Evolutionary conservation across 92 coral and sea anemone species (phyloP).

Genomic region (Umimayanthus chanpuru): DNA sequence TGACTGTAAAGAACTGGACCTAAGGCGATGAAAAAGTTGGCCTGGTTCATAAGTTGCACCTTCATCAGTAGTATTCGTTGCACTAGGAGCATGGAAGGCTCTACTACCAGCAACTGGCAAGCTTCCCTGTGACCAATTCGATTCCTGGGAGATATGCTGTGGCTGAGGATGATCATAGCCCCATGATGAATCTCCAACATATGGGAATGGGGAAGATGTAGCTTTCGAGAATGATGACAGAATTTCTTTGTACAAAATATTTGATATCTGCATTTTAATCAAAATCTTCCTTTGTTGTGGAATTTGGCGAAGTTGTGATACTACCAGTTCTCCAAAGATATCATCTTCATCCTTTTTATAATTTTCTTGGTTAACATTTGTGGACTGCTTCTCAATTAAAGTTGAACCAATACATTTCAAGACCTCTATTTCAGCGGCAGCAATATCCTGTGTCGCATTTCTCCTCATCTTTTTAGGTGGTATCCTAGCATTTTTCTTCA

Average conservation of each 20-base stretch:
- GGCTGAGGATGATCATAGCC: conserved; percentile 33
- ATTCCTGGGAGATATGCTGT: conserved; percentile 45
- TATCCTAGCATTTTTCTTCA: conserved; percentile 17
- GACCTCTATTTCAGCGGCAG: conserved; percentile 49
- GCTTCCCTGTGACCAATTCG: not conserved
- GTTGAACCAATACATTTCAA: conserved; percentile 47
- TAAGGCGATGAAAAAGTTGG: conserved; percentile 48
- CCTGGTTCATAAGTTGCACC: conserved; percentile 44
- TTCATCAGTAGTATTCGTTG: conserved; percentile 34
- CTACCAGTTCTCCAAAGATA: conserved; percentile 53
- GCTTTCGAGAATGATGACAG: conserved; percentile 25
- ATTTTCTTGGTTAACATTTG: not conserved
- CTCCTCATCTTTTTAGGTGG: not conserved
- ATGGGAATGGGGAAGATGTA: conserved; percentile 29
- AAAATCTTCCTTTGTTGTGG: conserved; percentile 48
- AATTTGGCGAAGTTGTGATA: conserved; percentile 59
- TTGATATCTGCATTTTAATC: conserved; percentile 63
- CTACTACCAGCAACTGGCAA: conserved; percentile 12
- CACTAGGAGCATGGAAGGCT: conserved; percentile 44
- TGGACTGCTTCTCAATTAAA: conserved; percentile 20
- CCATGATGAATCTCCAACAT: conserved; percentile 37
- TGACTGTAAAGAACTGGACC: not conserved
- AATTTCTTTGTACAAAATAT: conserved; percentile 61
- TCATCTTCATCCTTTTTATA: conserved; percentile 54
- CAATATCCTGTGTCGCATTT: conserved; percentile 22